Base-by-base conservation (phyloP, 2,113 vertebrate species). In the Plecotus auritus region DNA sequence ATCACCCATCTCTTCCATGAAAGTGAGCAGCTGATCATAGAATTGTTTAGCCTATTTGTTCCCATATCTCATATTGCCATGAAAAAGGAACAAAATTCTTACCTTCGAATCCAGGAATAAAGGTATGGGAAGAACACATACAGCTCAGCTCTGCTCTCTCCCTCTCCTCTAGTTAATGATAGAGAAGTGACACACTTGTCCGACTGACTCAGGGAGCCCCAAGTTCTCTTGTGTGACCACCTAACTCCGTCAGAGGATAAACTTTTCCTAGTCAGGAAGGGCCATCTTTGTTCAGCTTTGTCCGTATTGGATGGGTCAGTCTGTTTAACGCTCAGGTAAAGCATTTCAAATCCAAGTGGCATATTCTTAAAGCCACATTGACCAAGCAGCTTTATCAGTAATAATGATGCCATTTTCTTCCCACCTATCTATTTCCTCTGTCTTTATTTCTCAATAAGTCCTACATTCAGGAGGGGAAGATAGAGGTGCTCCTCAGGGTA, bases 1-100 rank as follows among this genome's bases (percentile, higher is more conserved):
- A 42, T 66, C 9, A 17, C 7, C 10, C 1, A 5, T 67, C 17
- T 72, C 9, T 0, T 76, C 1, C 12, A 2, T 4, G 22, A 23
- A 74, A 69, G 7, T 35, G 42, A 80, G 13, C 4, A 26, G 7
- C 9, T 76, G 4, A 66, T 77, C 23, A 45, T 2, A 51, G 23
- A 91, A 74, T 42, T 51, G 1, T 32, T 82, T 51, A 69, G 1
- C 35, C 10, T 67, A 37, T 49, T 88, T 56, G 22, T 70, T 90
- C 4, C 9, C 22, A 30, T 66, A 93, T 22, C 16, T 90, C 32
- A 45, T 56, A 59, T 72, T 67, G 66, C n/a, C 9, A 17, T 64
- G 35, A 56, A 51, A 70, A 14, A 69, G 0, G 5, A 26, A 85
- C 54, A 2, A 90, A 20, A n/a, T 12, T 67, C 14, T 23, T 51